These are phyloP conservation scores for Elymnias hypermnestra DNA, from an alignment of 1,140 invertebrate genomes.

Conservation along the genomic window DNA sequence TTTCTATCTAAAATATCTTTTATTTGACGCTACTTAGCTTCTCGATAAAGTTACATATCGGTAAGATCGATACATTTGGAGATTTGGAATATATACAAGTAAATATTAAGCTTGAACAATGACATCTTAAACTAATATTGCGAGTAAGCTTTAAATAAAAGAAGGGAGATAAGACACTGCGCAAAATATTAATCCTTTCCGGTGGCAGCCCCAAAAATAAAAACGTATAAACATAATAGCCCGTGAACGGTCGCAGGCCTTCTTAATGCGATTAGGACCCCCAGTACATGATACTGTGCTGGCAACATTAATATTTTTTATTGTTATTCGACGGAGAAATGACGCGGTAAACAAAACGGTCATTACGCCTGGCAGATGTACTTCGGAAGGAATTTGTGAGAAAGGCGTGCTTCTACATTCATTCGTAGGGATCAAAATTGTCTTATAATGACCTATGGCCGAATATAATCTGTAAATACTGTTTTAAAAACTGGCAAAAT, in stretches of 20 bases:
- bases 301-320: slow-evolving; percentile 60
- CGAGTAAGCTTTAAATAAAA: not conserved
- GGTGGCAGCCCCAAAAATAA: slow-evolving; percentile 37
- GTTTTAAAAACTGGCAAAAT: too few relatives aligned
- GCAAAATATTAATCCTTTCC: slow-evolving; percentile 40
- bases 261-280: slow-evolving; percentile 59
- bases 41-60: too few relatives aligned
- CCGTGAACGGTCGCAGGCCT: slow-evolving; percentile 53
- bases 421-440: not conserved
- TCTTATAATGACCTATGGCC: too few relatives aligned
- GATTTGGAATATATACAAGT: too few relatives aligned
- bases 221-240: slow-evolving; percentile 60
- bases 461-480: too few relatives aligned
- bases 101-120: too few relatives aligned
- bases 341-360: slow-evolving; percentile 59
- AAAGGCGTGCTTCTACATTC: not conserved
- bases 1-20: too few relatives aligned
- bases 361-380: slow-evolving; percentile 35
- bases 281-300: slow-evolving; percentile 37
- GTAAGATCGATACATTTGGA: too few relatives aligned
- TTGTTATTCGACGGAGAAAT: slow-evolving; percentile 46
- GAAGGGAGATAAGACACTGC: slow-evolving; percentile 2
- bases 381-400: slow-evolving; percentile 9
- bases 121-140: too few relatives aligned
- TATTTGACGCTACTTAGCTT: too few relatives aligned